Percentiles rank a stretch among this genome's conserved stretches.
Evolutionary conservation across 2,888 invertebrate genomes (phyloP).

Genomic region (Dilophus febrilis): DNA sequence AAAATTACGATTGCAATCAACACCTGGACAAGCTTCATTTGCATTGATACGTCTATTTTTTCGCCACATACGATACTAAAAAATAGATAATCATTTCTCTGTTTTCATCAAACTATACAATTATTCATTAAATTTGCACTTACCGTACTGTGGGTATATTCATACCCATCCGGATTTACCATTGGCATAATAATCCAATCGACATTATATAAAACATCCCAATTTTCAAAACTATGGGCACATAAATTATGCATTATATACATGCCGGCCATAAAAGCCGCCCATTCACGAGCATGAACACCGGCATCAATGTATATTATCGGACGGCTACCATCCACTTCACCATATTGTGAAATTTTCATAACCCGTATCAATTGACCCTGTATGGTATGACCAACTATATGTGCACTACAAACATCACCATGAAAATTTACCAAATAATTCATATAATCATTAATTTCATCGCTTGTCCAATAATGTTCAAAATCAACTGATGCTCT

Average conservation of each 20-base stretch:
- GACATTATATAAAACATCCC: conserved; percentile 21
- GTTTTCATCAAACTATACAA: no score
- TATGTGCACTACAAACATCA: conserved; percentile 31
- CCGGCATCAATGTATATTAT: conserved; percentile 42
- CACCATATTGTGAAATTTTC: conserved; percentile 39
- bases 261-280: conserved; percentile 44
- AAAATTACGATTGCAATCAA: conserved; percentile 51
- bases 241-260: conserved; percentile 47
- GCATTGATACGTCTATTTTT: conserved; percentile 41
- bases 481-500: conserved; percentile 1
- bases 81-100: no score
- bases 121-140: conserved; percentile 9
- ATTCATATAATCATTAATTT: conserved; percentile 36
- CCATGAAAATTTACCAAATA: conserved; percentile 31
- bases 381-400: conserved; percentile 37
- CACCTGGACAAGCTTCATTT: conserved; percentile 35
- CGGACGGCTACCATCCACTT: conserved; percentile 31
- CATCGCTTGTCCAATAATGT: conserved; percentile 4
- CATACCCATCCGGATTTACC: conserved; percentile 29
- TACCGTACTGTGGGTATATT: conserved; percentile 24
- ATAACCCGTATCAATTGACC: conserved; percentile 37
- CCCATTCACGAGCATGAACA: conserved; percentile 55
- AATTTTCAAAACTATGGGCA: conserved; percentile 31
- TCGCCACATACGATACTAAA: conserved; percentile 41
- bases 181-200: conserved; percentile 25